Evolutionary conservation across 2,113 vertebrate genomes (phyloP).

Genomic region (Gallinago media): DNA sequence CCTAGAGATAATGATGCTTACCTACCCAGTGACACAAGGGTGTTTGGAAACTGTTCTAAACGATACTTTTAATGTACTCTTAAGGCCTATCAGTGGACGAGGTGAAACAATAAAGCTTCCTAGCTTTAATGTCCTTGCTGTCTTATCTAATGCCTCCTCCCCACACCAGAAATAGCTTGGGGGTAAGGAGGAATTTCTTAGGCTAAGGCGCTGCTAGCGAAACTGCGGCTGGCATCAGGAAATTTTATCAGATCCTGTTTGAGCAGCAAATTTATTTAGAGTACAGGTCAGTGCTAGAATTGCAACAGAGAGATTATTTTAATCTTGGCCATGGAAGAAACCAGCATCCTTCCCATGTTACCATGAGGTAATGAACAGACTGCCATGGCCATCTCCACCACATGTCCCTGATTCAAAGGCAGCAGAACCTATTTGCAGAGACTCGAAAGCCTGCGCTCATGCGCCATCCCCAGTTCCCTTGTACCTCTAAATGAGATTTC

Average conservation of each 20-base stretch:
- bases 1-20: constrained; percentile 56
- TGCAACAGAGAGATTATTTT: background rate
- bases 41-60: background rate
- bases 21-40: constrained; percentile 2
- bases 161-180: background rate
- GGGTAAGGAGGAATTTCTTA: constrained; percentile 6
- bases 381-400: background rate
- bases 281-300: background rate
- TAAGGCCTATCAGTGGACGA: background rate
- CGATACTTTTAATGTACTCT: constrained; percentile 3
- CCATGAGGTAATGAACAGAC: background rate
- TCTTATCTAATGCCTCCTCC: background rate
- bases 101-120: constrained; percentile 7
- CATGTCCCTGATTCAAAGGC: background rate
- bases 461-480: background rate
- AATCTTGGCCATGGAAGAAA: background rate
- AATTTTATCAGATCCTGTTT: background rate
- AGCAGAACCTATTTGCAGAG: background rate
- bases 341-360: background rate
- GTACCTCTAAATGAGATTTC: background rate
- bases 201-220: background rate
- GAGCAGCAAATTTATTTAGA: background rate
- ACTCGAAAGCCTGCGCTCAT: accelerated
- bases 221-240: background rate
- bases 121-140: background rate